phyloP scores from a whole-genome alignment of 2,113 vertebrate species.

The Empidonax traillii region DNA sequence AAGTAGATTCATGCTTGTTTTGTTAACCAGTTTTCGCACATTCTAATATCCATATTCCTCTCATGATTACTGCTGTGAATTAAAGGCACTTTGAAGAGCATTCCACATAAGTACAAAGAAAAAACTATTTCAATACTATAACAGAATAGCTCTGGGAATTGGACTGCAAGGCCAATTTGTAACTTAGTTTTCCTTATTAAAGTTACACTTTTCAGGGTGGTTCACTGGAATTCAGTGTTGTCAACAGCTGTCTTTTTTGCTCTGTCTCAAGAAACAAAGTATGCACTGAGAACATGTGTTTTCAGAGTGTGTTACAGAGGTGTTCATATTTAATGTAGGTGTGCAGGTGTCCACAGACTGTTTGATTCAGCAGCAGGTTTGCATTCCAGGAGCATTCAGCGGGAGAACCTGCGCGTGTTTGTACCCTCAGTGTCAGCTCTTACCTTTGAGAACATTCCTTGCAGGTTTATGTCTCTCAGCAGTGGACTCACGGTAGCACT shows the following conservation, averaged over 20 bases:
- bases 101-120: background rate
- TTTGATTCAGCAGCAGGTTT: background rate
- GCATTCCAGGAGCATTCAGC: background rate
- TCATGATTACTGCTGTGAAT: background rate
- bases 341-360: background rate
- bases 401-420: background rate
- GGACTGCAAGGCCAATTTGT: background rate
- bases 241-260: background rate
- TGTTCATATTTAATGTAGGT: background rate
- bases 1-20: constrained; percentile 23
- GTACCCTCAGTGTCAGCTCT: background rate
- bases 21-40: background rate
- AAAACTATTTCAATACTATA: background rate
- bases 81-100: background rate
- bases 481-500: background rate
- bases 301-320: background rate
- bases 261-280: background rate
- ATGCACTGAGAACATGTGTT: background rate
- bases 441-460: background rate
- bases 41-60: background rate
- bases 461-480: background rate
- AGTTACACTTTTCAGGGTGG: background rate
- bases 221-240: background rate
- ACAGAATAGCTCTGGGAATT: background rate
- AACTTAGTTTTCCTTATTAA: background rate